Base-by-base conservation (phyloP, 1,140 invertebrate species). In the Lucilia sericata region DNA sequence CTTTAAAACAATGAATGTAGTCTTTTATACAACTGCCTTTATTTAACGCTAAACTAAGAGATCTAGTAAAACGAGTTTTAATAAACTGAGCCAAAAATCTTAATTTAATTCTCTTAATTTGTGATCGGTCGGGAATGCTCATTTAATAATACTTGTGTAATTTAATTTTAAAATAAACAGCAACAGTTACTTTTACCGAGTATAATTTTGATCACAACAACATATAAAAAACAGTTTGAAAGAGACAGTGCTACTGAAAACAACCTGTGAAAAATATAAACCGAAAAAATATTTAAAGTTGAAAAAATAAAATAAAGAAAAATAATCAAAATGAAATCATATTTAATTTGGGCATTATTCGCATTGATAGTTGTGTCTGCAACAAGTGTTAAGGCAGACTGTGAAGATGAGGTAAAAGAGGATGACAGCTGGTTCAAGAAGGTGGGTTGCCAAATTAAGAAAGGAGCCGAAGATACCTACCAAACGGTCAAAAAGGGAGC, bases 361-460 rank as follows among this genome's bases (percentile, higher is more conserved):
- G 76, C 82, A 9, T 14, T 80, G 17, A 80, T 85, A 25, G 51
- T 78, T 2, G 36, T 85, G 9, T 85, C 87, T 21, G 76, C 82
- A 25, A 76, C 85, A 8, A 55, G 36, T 36, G 85, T 65, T 34
- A 65, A 85, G 13, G 86, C 85, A 0, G 83, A 75, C 0, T 86
- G 85, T 42, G 82, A 70, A 47, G 88, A 89, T 13, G 87, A 88
- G 21, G 82, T 83, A n/a, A 75, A n/a, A 42, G 89, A 90, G 88
- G 88, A 76, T 86, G 88, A 87, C 65, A 49, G 83, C 87, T 90
- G 88, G 84, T 89, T 90, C 60, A 90, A 90, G 85, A 89, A 85
- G 10, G 14, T 87, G 0, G 87, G 88, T 82, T 90, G 89, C 84
- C 86, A 88, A 82, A 86, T 90, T 21, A 86, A 88, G 21, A 70